Percentiles rank a stretch among this genome's conserved stretches.
These are phyloP conservation scores for Pogonomyrmex barbatus DNA, from an alignment of 1,140 invertebrate genomes.

Conservation along the genomic window DNA sequence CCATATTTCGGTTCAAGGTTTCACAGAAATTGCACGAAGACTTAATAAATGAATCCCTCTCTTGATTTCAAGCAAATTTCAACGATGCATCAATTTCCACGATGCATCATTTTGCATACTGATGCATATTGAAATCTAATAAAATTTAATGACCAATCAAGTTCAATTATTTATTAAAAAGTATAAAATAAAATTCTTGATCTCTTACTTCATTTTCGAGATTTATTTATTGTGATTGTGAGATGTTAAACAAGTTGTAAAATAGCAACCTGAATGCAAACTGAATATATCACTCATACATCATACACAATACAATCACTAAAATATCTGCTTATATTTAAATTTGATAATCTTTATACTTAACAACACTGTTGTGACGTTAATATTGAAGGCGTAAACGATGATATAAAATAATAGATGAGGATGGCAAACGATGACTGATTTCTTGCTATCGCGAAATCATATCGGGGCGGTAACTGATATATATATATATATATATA, in stretches of 20 bases:
- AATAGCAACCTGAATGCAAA: no score
- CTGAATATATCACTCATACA: not conserved
- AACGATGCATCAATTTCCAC: not conserved
- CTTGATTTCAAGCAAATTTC: not conserved
- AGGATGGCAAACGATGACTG: not conserved
- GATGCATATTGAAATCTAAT: slow-evolving; percentile 1
- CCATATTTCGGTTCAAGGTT: slow-evolving; percentile 17
- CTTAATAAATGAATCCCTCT: slow-evolving; percentile 1
- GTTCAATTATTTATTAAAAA: not conserved
- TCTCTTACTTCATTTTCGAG: not conserved
- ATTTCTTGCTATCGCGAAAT: slow-evolving; percentile 19
- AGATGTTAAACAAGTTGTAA: not conserved
- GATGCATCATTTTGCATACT: not conserved
- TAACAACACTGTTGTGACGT: not conserved
- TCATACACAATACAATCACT: not conserved
- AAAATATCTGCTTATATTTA: not conserved
- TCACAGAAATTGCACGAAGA: not conserved
- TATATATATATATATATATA: slow-evolving; percentile 8
- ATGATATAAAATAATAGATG: not conserved
- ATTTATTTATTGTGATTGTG: not conserved
- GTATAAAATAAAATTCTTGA: not conserved
- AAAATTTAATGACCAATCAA: not conserved
- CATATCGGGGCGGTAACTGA: slow-evolving; percentile 43
- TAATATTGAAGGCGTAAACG: not conserved
- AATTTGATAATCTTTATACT: not conserved